These are phyloP conservation scores for Dicentrarchus labrax DNA, from an alignment of 2,113 vertebrate genomes.

Conservation along the genomic window DNA sequence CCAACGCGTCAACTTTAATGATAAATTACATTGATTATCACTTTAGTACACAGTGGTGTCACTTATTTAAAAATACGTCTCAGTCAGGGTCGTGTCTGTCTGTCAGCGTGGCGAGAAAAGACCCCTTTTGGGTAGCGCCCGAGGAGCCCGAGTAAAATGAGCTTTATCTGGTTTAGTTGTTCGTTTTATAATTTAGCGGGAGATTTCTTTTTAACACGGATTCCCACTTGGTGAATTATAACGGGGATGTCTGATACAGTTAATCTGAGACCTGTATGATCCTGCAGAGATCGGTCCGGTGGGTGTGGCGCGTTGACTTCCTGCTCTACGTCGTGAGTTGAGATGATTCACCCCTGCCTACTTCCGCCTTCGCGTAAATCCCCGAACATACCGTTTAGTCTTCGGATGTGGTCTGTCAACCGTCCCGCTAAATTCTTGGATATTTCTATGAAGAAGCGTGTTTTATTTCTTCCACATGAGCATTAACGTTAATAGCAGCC, in stretches of 20 bases:
- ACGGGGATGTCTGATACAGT: neutral
- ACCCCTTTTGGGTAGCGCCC: constrained; percentile 46
- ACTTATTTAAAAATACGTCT: neutral
- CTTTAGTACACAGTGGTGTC: neutral
- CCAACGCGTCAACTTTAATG: accelerated
- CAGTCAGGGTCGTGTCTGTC: neutral
- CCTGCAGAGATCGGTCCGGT: neutral
- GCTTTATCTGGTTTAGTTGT: neutral
- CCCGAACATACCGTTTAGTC: neutral
- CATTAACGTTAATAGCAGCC: neutral
- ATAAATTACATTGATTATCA: neutral
- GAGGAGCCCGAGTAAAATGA: constrained; percentile 63
- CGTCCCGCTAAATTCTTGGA: neutral
- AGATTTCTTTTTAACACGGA: no score
- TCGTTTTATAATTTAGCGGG: accelerated
- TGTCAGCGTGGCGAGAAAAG: constrained; percentile 17
- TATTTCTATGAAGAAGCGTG: accelerated
- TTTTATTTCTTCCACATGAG: neutral
- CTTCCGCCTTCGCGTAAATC: constrained; percentile 61
- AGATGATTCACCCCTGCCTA: constrained; percentile 31
- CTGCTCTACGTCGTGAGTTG: neutral
- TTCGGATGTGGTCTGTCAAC: accelerated
- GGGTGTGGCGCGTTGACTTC: constrained; percentile 11
- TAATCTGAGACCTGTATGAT: neutral
- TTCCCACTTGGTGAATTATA: neutral